Base-by-base conservation (phyloP, 2,888 invertebrate species). In the Athalia circularis region DNA sequence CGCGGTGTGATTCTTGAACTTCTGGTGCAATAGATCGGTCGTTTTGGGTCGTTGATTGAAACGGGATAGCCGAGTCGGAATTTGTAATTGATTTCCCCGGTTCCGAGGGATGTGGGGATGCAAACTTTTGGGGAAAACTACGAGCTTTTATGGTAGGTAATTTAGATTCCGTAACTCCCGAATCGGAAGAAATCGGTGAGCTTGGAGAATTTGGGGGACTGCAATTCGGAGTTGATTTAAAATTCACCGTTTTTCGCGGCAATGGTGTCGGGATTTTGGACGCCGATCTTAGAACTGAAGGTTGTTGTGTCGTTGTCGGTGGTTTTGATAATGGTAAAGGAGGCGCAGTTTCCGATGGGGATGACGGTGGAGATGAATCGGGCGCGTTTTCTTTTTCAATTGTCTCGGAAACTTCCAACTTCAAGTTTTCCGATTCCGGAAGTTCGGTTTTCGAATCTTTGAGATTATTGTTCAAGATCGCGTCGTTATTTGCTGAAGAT, bases 221-320 rank as follows among this genome's bases (percentile, higher is more conserved):
- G 4, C 77, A 79, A 0, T 83, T 81, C 3, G 83, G 79, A 15
- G 82, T 81, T 7, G 81, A 80, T 77, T 83, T 87, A 1, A 77
- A 48, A 8, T 67, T 72, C 4, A 85, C 72, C 1, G 83, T 83
- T 77, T 89, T 89, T 4, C 90, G 86, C 4, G 90, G 86, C 50
- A 90, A 82, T 0, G 89, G 87, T 0, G 89, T 90, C 0, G 90
- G 90, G 68, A 90, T 90, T 75, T 89, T 90, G 3, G 90, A 90
- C 0, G 84, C 82, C 0, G 85, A 79, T n/a, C 87, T 75, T 29
- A 64, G 9, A 0, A 50, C 62, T 50, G 64, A 13, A 1, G 61
- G 3, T 11, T 70, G 78, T 9, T 45, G 50, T 13, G 61, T 11
- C 13, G 72, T 8, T 13, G 29, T 13, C 13, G 59, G n/a, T n/a